Conservation (phyloP, 2,797 vertebrate species). For the Fratercula arctica region DNA sequence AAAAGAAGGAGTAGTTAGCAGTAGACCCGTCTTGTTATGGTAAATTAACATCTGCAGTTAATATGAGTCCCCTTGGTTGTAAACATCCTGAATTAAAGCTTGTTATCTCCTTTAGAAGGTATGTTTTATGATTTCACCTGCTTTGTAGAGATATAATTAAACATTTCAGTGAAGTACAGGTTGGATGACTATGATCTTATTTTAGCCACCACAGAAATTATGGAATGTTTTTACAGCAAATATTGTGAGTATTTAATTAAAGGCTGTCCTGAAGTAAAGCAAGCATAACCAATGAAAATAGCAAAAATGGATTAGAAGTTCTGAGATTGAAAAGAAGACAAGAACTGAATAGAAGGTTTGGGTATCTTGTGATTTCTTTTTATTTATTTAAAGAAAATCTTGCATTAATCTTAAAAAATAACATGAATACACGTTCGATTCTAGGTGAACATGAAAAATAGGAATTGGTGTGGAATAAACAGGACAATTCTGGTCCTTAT, state of each 20-base stretch:
- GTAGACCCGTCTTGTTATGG: slow-evolving; percentile 62
- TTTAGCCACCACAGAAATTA: slow-evolving; percentile 47
- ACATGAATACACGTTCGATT: neutral
- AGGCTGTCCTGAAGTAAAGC: slow-evolving; percentile 12
- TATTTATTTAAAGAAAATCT: neutral
- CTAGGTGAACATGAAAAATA: neutral
- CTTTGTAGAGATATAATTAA: slow-evolving; percentile 63
- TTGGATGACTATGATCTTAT: slow-evolving; percentile 51
- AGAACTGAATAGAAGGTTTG: neutral
- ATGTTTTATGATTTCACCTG: slow-evolving; percentile 50
- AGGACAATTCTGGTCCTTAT: neutral
- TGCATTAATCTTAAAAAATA: neutral
- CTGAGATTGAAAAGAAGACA: neutral
- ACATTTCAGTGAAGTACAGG: slow-evolving; percentile 35
- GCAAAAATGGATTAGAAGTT: neutral
- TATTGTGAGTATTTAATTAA: slow-evolving; percentile 50
- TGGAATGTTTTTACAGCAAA: slow-evolving; percentile 53
- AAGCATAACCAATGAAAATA: neutral
- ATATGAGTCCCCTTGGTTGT: slow-evolving; percentile 60
- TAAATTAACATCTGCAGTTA: slow-evolving; percentile 70
- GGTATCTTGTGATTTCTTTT: neutral
- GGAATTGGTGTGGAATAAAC: neutral
- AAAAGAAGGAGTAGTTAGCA: slow-evolving; percentile 62
- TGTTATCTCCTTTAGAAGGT: slow-evolving; percentile 65
- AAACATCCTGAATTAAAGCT: slow-evolving; percentile 64